Evolutionary conservation across 2,113 vertebrate genomes (phyloP).

Genomic region (Ochotona princeps): DNA sequence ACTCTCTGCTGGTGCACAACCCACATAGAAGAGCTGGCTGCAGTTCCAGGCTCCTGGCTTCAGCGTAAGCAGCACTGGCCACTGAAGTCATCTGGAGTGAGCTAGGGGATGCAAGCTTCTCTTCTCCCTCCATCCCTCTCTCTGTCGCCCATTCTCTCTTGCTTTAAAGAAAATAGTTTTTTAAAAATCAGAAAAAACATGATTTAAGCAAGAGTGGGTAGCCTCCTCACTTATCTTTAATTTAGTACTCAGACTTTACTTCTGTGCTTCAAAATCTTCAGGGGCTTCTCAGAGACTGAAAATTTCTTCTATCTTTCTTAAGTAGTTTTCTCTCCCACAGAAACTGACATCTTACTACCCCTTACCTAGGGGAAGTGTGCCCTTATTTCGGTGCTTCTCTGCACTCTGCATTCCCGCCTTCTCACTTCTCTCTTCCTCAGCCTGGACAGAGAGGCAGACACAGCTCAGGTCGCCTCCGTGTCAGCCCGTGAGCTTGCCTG

Average conservation of each 20-base stretch:
- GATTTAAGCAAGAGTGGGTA: neutral
- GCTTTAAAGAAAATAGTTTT: no score
- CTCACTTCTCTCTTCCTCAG: neutral
- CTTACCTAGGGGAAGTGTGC: neutral
- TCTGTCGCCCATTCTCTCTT: no score
- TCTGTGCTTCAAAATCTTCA: neutral
- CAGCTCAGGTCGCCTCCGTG: neutral
- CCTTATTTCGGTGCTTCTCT: neutral
- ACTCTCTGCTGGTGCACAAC: no score
- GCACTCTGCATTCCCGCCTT: neutral
- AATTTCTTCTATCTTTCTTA: neutral
- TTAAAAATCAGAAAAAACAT: no score
- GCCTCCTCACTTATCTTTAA: conserved; percentile 18
- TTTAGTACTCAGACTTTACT: neutral
- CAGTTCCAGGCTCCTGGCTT: no score
- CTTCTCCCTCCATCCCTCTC: no score
- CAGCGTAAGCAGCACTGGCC: no score
- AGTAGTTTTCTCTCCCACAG: neutral
- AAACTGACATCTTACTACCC: neutral
- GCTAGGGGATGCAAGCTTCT: no score
- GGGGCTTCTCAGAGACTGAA: neutral
- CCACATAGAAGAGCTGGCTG: no score
- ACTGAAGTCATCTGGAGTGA: no score
- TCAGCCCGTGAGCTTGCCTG: no score
- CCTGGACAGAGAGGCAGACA: neutral